A percentile compares a stretch with the other conserved stretches of the same genome.
phyloP scores from a whole-genome alignment of 2,888 invertebrate genomes.

The Netelia fuscicornis region DNA sequence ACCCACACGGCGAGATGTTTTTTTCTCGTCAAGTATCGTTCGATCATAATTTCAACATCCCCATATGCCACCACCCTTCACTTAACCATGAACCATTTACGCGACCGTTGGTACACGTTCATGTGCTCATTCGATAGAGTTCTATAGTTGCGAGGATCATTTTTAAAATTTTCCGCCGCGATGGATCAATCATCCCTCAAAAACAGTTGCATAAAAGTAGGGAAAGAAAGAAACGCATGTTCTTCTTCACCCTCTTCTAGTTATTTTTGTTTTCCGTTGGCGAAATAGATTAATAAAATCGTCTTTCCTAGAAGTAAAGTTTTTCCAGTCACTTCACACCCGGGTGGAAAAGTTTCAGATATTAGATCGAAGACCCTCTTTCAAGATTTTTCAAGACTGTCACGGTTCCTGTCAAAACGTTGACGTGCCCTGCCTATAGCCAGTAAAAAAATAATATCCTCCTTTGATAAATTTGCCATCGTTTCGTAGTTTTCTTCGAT shows the following conservation, averaged over 20 bases:
- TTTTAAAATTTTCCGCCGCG: neutral
- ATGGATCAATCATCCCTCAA: neutral
- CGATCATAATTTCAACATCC: neutral
- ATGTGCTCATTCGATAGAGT: neutral
- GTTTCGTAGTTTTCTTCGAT: neutral
- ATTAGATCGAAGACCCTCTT: neutral
- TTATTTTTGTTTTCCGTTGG: neutral
- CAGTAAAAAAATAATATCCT: neutral
- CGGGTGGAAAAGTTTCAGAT: neutral
- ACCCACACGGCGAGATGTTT: neutral
- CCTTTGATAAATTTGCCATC: neutral
- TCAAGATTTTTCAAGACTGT: too few relatives aligned
- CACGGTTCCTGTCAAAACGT: too few relatives aligned
- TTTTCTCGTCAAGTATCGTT: neutral
- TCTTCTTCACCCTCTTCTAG: too few relatives aligned
- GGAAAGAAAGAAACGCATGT: too few relatives aligned
- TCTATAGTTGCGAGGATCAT: neutral
- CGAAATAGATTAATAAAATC: neutral
- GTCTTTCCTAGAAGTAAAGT: neutral
- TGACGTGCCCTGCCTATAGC: too few relatives aligned
- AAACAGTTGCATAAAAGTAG: too few relatives aligned
- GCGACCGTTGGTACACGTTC: neutral
- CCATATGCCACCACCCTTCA: slow-evolving; percentile 1
- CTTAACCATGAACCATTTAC: neutral
- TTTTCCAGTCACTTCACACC: neutral